A percentile compares a stretch with the other conserved stretches of the same genome.
phyloP scores from a whole-genome alignment of 2,113 vertebrate genomes.

The Rhipidura dahli region DNA sequence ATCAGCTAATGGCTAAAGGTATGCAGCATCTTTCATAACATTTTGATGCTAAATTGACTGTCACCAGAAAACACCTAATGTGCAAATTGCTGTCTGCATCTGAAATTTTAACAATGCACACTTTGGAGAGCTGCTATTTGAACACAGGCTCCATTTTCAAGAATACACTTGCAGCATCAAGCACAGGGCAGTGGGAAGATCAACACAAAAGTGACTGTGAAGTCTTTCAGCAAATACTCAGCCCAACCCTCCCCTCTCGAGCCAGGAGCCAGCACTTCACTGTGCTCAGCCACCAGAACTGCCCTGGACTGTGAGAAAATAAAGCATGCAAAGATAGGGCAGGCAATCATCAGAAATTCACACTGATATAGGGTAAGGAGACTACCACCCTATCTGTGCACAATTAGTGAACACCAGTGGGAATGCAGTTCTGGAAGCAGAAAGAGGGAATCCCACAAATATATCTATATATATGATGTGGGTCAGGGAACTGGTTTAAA shows the following conservation, averaged over 20 bases:
- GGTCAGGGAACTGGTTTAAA: neutral
- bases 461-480: neutral
- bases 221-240: neutral
- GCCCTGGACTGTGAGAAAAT: neutral
- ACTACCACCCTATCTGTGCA: rapidly evolving
- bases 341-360: neutral
- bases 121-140: neutral
- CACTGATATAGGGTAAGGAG: rapidly evolving
- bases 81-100: neutral
- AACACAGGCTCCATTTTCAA: neutral
- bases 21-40: neutral
- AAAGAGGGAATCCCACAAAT: neutral
- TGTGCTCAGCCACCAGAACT: neutral
- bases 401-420: neutral
- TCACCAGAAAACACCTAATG: neutral
- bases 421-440: neutral
- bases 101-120: neutral
- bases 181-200: rapidly evolving
- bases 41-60: neutral
- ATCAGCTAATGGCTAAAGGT: neutral
- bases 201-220: neutral
- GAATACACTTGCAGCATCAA: neutral
- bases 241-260: rapidly evolving
- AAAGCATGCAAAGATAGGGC: neutral
- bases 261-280: rapidly evolving